Evolutionary conservation across 2,113 vertebrate species (phyloP).

Genomic region (Cairina moschata): DNA sequence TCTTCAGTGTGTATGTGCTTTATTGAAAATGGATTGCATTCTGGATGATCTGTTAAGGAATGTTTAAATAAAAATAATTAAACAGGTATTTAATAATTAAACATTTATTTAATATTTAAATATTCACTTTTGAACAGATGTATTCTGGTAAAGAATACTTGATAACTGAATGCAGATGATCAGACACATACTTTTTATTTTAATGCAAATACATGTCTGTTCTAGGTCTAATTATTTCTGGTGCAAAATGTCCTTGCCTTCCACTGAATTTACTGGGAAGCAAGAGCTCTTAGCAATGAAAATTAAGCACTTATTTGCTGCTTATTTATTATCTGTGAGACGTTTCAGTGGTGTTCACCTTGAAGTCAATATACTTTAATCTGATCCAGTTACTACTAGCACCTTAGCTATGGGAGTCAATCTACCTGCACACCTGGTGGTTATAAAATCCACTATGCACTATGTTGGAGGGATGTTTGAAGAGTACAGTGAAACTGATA

Average conservation of each 20-base stretch:
- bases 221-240: not conserved
- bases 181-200: not conserved
- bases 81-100: not conserved
- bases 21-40: not conserved
- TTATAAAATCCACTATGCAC: slow-evolving; percentile 98
- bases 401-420: slow-evolving; percentile 98
- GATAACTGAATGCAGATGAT: not conserved
- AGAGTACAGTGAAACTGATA: slow-evolving; percentile 95
- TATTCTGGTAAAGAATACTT: not conserved
- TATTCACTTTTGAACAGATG: not conserved
- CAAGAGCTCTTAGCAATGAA: not conserved
- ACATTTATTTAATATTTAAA: not conserved
- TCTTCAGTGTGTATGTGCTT: not conserved
- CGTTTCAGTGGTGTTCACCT: not conserved
- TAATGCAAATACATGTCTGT: not conserved
- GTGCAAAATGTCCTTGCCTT: not conserved
- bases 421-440: slow-evolving; percentile 94
- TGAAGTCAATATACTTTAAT: slow-evolving; percentile 52
- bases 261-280: not conserved
- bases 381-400: slow-evolving; percentile 92
- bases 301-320: not conserved
- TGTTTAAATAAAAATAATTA: not conserved
- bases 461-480: slow-evolving; percentile 91
- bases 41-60: not conserved
- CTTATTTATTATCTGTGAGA: not conserved